Evolutionary conservation across 2,888 invertebrate species (phyloP), one percentile per base, ranked within the genome.

Genomic region (Galeruca laticollis): DNA sequence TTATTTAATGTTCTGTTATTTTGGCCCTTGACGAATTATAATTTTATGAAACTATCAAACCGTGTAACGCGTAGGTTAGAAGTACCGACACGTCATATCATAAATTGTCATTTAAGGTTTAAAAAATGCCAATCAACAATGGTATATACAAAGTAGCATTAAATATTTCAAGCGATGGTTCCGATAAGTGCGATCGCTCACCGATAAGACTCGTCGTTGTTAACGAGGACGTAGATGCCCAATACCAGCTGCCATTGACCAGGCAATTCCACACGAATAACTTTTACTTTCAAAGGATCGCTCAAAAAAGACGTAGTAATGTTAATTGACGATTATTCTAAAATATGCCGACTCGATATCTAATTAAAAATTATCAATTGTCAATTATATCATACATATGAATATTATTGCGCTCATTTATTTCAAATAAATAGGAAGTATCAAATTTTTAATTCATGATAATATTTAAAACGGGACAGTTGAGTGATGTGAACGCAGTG

Each of bases 231-330:
- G 72, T 79, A 78, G 73, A 79, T 75, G 73, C 79, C 79, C 80
- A 31, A 57, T 31, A 80, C 82, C 82, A 83, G 83, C 82, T 83
- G 83, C 81, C 78, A 79, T 82, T 75, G 79, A 76, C 75, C 77
- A 75, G 68, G 78, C 78, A 78, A 79, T 82, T 80, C 79, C 78
- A 81, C 80, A 77, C 78, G 78, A 80, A 78, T 79, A 76, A 80
- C n/a, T 33, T 57, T 33, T 31, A 57, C 56, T 54, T 31, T 47
- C 15, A n/a, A n/a, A n/a, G n/a, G 4, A 40, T 40, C 8, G 15
- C 18, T 18, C 18, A 47, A 47, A 40, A n/a, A 0, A 26, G 40
- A 40, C 40, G n/a, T 13, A 40, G 40, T n/a, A 13, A n/a, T n/a
- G n/a, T 40, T 40, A 40, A 40, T 40, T n/a, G 40, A n/a, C 37